Conservation (phyloP, 2,113 vertebrate species). For the Noctilio leporinus region DNA sequence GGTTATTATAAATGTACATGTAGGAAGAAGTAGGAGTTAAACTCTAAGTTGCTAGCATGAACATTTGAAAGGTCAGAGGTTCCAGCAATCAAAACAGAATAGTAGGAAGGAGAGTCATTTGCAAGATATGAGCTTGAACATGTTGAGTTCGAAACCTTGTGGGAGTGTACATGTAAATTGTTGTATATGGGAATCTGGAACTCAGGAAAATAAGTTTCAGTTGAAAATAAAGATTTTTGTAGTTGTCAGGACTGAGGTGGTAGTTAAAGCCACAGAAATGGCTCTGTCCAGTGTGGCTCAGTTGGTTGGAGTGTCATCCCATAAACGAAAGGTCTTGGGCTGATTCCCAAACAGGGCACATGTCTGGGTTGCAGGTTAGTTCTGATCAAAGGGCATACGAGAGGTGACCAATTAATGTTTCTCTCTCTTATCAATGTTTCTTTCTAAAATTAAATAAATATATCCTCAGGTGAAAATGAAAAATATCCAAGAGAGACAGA, state of each 20-base stretch:
- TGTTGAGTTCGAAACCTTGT: not conserved
- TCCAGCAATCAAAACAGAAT: not conserved
- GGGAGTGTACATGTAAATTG: not conserved
- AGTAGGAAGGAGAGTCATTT: not conserved
- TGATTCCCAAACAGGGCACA: no score
- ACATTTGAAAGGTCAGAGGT: not conserved
- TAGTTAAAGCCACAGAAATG: not conserved
- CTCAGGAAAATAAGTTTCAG: not conserved
- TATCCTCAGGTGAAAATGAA: no score
- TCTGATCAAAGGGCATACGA: no score
- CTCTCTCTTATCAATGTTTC: no score
- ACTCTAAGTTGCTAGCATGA: not conserved
- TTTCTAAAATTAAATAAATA: no score
- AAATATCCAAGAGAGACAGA: not conserved
- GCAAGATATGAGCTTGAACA: not conserved
- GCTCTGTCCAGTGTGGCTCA: no score
- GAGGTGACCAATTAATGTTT: no score
- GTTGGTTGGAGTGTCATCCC: no score
- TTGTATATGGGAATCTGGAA: not conserved
- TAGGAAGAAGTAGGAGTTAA: not conserved
- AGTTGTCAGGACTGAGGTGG: not conserved
- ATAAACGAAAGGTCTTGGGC: no score
- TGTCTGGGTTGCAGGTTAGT: no score
- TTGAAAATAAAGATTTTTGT: not conserved
- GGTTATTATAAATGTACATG: not conserved